These are phyloP conservation scores for Leptoteleia sp. DNA, from an alignment of 1,140 invertebrate genomes.

Conservation along the genomic window DNA sequence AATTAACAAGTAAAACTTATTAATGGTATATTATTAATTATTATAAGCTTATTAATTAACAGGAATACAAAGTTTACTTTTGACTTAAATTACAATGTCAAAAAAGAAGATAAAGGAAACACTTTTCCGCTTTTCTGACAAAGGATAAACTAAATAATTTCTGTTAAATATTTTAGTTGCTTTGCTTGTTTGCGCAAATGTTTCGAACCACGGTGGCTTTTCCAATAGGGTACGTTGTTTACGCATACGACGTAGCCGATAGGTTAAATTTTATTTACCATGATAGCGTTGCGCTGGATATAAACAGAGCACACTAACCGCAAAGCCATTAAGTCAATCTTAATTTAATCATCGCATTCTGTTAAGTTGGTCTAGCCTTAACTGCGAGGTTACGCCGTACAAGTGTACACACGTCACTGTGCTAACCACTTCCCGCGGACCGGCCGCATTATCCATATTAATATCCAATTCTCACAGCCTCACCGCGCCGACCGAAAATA, in stretches of 20 bases:
- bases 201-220: slow-evolving; percentile 19
- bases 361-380: slow-evolving; percentile 60
- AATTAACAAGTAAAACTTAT: no score
- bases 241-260: slow-evolving; percentile 3
- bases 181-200: slow-evolving; percentile 1
- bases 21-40: no score
- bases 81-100: no score
- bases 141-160: no score
- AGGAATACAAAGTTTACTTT: no score
- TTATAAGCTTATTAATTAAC: no score
- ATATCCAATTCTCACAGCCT: slow-evolving; percentile 64
- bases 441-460: slow-evolving; percentile 64
- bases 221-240: slow-evolving; percentile 6
- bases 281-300: slow-evolving; percentile 25
- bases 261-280: slow-evolving; percentile 46
- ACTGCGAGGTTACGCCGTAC: slow-evolving; percentile 47
- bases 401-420: slow-evolving; percentile 42
- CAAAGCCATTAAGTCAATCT: slow-evolving; percentile 67
- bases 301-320: slow-evolving; percentile 48
- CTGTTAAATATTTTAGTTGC: not conserved
- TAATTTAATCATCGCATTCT: slow-evolving; percentile 66
- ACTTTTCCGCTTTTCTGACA: no score
- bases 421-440: slow-evolving; percentile 53
- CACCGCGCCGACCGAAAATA: slow-evolving; percentile 49
- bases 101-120: no score